Evolutionary conservation across 2,797 vertebrate species (phyloP), one percentile per base, ranked within the genome.

Genomic region (Periparus ater): DNA sequence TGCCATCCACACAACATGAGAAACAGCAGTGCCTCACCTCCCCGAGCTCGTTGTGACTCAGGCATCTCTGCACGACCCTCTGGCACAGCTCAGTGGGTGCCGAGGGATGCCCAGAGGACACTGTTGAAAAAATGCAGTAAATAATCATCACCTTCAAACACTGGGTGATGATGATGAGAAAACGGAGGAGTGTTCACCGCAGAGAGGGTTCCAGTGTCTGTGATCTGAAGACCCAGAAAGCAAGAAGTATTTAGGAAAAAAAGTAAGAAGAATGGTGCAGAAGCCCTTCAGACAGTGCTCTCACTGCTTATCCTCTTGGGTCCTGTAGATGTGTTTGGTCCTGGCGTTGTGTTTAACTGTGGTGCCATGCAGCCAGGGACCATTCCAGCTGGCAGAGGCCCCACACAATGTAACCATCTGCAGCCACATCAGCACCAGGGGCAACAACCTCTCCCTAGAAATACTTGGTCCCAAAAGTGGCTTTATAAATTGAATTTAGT

Each of bases 21-120:
- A 44, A 76, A 13, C 1, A 45, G 47, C 5, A 2, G 18, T 53
- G 34, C 38, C 19, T 80, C 4, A 2, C 27, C 66, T 48, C 21
- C 15, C 5, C 0, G 0, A 45, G 36, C 42, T 63, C 1, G 0
- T 0, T 18, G 50, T n/a, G 54, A 23, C 58, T 61, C 6, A 0
- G 32, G 48, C 21, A 50, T 11, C 34, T 26, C 65, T 36, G 20
- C 3, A 1, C 0, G 0, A 34, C 36, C 44, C 44, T 25, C 70
- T 5, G 21, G 61, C 51, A 44, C 51, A 50, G 21, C 11, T 18
- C 0, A 0, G 23, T 12, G 65, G 22, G 3, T 13, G 73, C 16
- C 4, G 6, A 3, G 5, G 62, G 55, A 30, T 72, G 13, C 36
- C 30, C n/a, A 29, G 65, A 47, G 10, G 18, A 25, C 55, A 5